Percentiles rank a stretch among this genome's conserved stretches.
These are phyloP conservation scores for Alentia gelatinosa DNA, from an alignment of 2,888 invertebrate genomes.

Conservation along the genomic window DNA sequence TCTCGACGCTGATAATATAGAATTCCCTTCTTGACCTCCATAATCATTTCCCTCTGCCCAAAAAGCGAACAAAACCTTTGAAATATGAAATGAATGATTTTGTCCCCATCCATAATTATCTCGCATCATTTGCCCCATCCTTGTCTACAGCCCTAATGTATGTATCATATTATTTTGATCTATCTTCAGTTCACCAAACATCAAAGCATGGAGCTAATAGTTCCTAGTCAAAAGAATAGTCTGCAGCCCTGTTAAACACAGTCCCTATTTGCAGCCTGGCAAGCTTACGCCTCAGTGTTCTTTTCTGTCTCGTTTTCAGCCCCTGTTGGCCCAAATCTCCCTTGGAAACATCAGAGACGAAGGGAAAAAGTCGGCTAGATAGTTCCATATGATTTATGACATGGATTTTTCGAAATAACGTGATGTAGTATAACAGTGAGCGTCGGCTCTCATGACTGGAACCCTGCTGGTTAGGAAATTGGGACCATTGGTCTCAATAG, in stretches of 20 bases:
- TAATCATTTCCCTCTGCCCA: not conserved
- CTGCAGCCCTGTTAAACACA: constrained; percentile 32
- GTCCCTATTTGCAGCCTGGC: not conserved
- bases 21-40: too few species aligned
- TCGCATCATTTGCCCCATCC: not conserved
- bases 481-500: not conserved
- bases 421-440: not conserved
- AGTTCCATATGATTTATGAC: not conserved
- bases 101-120: not conserved
- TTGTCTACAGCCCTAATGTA: not conserved
- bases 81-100: not conserved
- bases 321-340: not conserved
- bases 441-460: not conserved
- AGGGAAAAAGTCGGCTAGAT: not conserved
- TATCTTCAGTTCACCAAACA: not conserved
- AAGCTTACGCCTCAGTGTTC: not conserved
- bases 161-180: not conserved
- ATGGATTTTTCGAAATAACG: constrained; percentile 33
- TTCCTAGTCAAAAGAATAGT: not conserved
- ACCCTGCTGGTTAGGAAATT: not conserved
- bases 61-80: not conserved
- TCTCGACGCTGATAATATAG: too few species aligned
- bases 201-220: constrained; percentile 10
- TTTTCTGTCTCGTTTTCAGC: not conserved
- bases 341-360: not conserved